Evolutionary conservation across 2,888 invertebrate genomes (phyloP), one percentile per base, ranked within the genome.

Genomic region (Desoria tigrina): DNA sequence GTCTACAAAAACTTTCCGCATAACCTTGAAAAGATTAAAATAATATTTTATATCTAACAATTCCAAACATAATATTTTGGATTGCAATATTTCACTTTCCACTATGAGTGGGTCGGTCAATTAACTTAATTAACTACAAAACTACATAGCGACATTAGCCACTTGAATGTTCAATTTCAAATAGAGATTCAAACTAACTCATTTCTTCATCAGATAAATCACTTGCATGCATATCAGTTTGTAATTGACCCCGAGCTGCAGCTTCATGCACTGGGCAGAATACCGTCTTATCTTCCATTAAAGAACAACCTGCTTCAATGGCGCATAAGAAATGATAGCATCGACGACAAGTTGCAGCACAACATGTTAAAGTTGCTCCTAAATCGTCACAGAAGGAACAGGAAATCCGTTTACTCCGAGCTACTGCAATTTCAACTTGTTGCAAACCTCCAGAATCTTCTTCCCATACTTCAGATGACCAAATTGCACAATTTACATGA

Each of bases 401-500:
- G 78, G 88, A 86, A 28, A 89, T 89, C 81, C 88, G 85, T 72
- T 89, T 86, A 1, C 90, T 90, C 70, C 90, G 84, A 4, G 87
- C 86, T 74, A 93, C 65, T 32, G 76, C 76, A 27, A 42, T 42
- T 14, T 45, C 32, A 3, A 28, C 91, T 81, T 94, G 93, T 79
- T 94, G 93, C 61, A 96, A 81, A 0, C 92, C 90, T 0, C 95
- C 95, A 81, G 94, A 93, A 42, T 91, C 90, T 81, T 94, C 92
- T 83, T 96, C 95, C 80, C 91, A 95, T 0, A 96, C 95, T 82
- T 95, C 94, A 1, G 92, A 92, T 1, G 95, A 95, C 96, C 95
- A 96, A 65, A 95, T 83, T 39, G 94, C 94, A 81, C 96, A 97
- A 80, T 95, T 96, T 2, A 92, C 87, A 80, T 97, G 96, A 37